A percentile compares a stretch with the other conserved stretches of the same genome.
These are phyloP conservation scores for Phytoseiulus persimilis DNA, from an alignment of 2,888 invertebrate genomes.

Conservation along the genomic window DNA sequence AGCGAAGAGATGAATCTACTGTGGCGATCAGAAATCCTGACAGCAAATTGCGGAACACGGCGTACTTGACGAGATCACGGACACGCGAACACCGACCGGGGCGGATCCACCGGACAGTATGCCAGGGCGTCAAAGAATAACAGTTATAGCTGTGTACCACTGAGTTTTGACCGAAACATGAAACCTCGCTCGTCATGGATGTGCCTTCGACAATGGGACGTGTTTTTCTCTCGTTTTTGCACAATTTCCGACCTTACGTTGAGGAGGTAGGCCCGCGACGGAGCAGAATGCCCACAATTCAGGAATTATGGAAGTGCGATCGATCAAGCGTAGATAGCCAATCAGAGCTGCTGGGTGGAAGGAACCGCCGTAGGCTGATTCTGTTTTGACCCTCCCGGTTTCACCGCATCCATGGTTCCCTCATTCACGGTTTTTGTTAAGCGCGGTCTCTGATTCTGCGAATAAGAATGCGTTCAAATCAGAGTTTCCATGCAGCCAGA, in stretches of 20 bases:
- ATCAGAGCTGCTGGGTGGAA: neutral
- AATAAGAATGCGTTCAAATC: too few species aligned
- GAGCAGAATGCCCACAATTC: neutral
- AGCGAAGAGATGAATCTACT: neutral
- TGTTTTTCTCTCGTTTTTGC: neutral
- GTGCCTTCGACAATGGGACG: neutral
- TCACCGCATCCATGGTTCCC: too few species aligned
- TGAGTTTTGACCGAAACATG: neutral
- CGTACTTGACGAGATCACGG: neutral
- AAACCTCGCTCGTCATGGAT: neutral
- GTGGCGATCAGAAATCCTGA: neutral
- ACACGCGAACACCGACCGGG: neutral
- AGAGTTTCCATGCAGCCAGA: too few species aligned
- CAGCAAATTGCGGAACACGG: neutral
- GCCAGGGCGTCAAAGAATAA: too few species aligned
- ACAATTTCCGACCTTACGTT: neutral
- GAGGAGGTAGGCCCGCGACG: neutral
- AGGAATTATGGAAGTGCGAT: neutral
- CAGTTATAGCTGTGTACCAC: neutral
- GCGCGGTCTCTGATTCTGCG: too few species aligned
- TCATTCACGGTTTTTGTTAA: too few species aligned
- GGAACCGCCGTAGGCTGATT: neutral
- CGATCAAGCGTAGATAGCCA: neutral
- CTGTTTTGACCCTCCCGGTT: neutral
- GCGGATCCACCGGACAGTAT: too few species aligned